phyloP scores from a whole-genome alignment of 92 coral and sea anemone species.

The Palythoa heliodiscus region DNA sequence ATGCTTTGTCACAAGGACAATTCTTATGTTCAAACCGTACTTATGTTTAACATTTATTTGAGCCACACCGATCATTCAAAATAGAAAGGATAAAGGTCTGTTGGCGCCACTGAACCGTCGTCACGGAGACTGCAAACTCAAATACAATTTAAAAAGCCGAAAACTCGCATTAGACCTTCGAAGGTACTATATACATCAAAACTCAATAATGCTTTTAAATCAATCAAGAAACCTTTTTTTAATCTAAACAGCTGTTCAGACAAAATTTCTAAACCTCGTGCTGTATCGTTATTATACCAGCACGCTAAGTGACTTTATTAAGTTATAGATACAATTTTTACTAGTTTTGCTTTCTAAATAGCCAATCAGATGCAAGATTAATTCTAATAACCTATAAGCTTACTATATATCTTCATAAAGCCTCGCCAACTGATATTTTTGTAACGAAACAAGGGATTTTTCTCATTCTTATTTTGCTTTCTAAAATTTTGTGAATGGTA shows the following conservation, averaged over 20 bases:
- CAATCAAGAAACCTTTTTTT: background rate
- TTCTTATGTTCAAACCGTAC: background rate
- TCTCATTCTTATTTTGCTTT: background rate
- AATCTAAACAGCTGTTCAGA: background rate
- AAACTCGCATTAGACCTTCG: conserved; percentile 2
- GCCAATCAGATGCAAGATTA: conserved; percentile 1
- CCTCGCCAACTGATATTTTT: background rate
- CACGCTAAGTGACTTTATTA: conserved; percentile 13
- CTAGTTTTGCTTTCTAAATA: background rate
- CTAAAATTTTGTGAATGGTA: background rate
- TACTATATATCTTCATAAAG: background rate
- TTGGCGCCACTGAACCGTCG: conserved; percentile 33
- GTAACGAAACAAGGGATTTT: background rate
- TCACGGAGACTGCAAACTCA: conserved; percentile 29
- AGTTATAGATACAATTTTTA: background rate
- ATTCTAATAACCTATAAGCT: background rate
- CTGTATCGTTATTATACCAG: background rate
- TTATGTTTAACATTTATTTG: conserved; percentile 13
- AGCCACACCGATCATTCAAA: conserved; percentile 6
- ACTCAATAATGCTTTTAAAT: conserved; percentile 17
- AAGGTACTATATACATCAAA: background rate
- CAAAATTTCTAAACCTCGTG: background rate
- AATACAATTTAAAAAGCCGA: background rate
- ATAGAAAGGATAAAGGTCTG: background rate
- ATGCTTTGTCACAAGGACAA: background rate